phyloP scores from a whole-genome alignment of 2,888 invertebrate genomes.

The Brachylomia viminalis region DNA sequence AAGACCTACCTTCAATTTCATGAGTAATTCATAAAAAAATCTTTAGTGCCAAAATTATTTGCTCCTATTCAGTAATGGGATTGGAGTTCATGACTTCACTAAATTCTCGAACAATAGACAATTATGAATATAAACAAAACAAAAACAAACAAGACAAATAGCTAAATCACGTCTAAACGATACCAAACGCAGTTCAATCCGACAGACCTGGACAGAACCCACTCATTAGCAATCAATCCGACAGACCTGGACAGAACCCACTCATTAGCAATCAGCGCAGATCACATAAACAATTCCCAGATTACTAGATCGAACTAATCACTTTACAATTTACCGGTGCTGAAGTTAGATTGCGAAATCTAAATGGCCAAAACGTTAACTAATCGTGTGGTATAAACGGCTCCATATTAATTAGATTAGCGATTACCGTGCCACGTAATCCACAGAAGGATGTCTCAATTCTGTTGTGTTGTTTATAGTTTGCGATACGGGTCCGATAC shows the following conservation, averaged over 20 bases:
- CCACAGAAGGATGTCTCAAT: constrained; percentile 48
- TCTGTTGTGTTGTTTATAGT: constrained; percentile 23
- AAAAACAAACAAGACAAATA: background rate
- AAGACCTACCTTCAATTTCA: background rate
- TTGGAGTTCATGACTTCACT: background rate
- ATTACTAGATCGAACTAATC: constrained; percentile 34
- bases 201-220: background rate
- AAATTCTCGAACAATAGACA: background rate
- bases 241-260: background rate
- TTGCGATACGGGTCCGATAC: constrained; percentile 46
- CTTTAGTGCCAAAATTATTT: background rate
- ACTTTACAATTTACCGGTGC: constrained; percentile 41
- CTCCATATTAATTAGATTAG: constrained; percentile 59
- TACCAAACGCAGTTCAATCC: constrained; percentile 1
- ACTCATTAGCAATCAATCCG: constrained; percentile 28
- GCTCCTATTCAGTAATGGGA: background rate
- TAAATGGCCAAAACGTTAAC: constrained; percentile 51
- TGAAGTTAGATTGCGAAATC: constrained; percentile 49
- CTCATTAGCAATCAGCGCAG: constrained; percentile 26
- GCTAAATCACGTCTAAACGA: constrained; percentile 1
- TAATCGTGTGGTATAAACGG: constrained; percentile 55
- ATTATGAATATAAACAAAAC: background rate
- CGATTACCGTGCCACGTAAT: constrained; percentile 55
- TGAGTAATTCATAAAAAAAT: background rate
- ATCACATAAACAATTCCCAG: constrained; percentile 27